Conservation (phyloP, 2,888 invertebrate genomes). For the Eupithecia subfuscata region DNA sequence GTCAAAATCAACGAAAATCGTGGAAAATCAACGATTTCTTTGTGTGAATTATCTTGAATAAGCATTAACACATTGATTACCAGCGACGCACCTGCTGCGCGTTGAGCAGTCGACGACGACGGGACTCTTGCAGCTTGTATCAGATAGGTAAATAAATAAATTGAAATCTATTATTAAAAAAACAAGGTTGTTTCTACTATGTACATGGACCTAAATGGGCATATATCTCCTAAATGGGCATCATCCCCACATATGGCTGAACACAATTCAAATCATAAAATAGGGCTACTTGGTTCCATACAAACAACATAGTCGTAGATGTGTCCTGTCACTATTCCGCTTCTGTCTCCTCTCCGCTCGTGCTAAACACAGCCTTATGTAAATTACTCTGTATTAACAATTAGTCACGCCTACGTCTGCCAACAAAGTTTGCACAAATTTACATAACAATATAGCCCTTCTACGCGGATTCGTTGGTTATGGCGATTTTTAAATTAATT, state of each 20-base stretch:
- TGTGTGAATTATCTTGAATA: neutral
- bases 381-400: constrained; percentile 82
- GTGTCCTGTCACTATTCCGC: neutral
- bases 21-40: neutral
- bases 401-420: constrained; percentile 82
- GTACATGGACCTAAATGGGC: neutral
- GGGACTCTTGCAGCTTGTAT: too few relatives aligned
- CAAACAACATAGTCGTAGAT: too few relatives aligned
- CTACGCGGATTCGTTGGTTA: constrained; percentile 63
- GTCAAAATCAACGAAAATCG: too few relatives aligned
- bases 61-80: too few relatives aligned
- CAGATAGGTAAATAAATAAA: too few relatives aligned
- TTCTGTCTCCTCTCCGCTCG: constrained; percentile 8
- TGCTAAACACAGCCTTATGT: constrained; percentile 10
- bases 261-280: neutral
- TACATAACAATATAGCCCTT: constrained; percentile 83
- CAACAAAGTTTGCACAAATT: constrained; percentile 80
- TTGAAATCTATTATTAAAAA: too few relatives aligned
- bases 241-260: too few relatives aligned
- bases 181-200: too few relatives aligned
- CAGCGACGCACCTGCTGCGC: too few relatives aligned
- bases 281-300: neutral
- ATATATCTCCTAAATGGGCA: too few relatives aligned
- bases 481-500: constrained; percentile 83
- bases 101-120: too few relatives aligned